Evolutionary conservation across 1,140 invertebrate genomes (phyloP), one percentile per base, ranked within the genome.

Genomic region (Penaeus indicus): DNA sequence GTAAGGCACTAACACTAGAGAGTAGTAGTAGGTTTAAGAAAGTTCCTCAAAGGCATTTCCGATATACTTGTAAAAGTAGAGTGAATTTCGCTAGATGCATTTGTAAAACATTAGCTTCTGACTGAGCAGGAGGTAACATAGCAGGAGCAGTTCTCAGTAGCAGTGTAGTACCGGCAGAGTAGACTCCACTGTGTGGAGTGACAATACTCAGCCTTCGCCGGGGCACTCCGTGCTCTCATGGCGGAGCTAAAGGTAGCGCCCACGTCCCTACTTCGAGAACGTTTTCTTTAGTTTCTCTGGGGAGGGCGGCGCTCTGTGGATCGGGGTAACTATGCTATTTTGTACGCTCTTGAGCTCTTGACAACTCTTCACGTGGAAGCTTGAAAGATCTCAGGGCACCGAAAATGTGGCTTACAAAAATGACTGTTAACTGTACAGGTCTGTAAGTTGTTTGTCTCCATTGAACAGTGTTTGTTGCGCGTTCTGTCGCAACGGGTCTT

Each of bases 301-400:
- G 75, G 72, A 88, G 87, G 87, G 61, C 82, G 64, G 80, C 87
- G 82, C 72, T 84, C 69, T 88, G 87, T 88, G 87, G 87, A 88
- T 88, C 87, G 87, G 87, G 87, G 87, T 86, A 84, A 88, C 87
- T 84, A 77, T 88, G 87, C 87, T 88, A 88, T 88, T 88, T 88
- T 88, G 87, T 88, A 88, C 82, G 87, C 87, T 88, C 87, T 88
- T 84, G 87, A 88, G 81, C 54, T 88, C 87, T 88, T 88, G 87
- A 88, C 81, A 88, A 88, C 87, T 88, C 87, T 88, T 88, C 87
- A 88, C 87, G 87, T 88, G 87, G 87, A 88, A 88, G 87, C 87
- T 88, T 88, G 87, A 88, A 88, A 88, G 87, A 88, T 88, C 87
- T 88, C 87, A 88, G 87, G 87, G 87, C 87, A 88, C 87, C 87